A percentile compares a stretch with the other conserved stretches of the same genome.
phyloP scores from a whole-genome alignment of 1,140 invertebrate species.

The Trialeurodes vaporariorum region DNA sequence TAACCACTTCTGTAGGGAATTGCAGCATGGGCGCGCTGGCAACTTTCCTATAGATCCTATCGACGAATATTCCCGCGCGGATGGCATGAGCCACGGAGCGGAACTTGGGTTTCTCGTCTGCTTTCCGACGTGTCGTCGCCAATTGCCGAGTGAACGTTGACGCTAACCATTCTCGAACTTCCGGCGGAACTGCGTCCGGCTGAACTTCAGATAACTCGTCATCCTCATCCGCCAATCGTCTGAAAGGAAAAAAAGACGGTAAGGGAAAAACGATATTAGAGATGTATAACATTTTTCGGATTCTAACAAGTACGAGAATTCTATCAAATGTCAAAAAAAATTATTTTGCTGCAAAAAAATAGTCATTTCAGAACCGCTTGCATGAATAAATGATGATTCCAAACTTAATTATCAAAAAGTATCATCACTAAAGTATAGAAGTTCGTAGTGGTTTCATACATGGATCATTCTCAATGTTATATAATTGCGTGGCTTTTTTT shows the following conservation, averaged over 20 bases:
- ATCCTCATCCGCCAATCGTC: conserved; percentile 72
- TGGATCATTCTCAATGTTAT: too few species aligned
- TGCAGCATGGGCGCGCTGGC: conserved; percentile 74
- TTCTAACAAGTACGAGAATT: neutral
- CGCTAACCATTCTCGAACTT: conserved; percentile 93
- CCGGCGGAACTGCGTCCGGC: conserved; percentile 85
- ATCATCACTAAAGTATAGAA: too few species aligned
- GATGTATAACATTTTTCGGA: too few species aligned
- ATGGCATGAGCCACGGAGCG: conserved; percentile 95
- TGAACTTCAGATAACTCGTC: conserved; percentile 92
- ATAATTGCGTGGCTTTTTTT: too few species aligned
- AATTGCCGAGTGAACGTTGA: conserved; percentile 91
- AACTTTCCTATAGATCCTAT: conserved; percentile 83
- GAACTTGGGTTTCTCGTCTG: conserved; percentile 75
- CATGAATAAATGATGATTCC: too few species aligned
- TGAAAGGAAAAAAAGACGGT: conserved; percentile 29
- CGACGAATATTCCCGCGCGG: conserved; percentile 92
- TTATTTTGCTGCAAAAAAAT: neutral
- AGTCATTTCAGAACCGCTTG: neutral
- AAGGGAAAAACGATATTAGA: neutral
- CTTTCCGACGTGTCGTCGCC: conserved; percentile 56
- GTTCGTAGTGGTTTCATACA: too few species aligned
- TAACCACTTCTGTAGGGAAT: conserved; percentile 77
- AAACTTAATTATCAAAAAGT: too few species aligned
- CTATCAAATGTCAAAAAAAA: neutral